Base-by-base conservation (phyloP, 2,797 vertebrate genomes). In the Pipistrellus nathusii region DNA sequence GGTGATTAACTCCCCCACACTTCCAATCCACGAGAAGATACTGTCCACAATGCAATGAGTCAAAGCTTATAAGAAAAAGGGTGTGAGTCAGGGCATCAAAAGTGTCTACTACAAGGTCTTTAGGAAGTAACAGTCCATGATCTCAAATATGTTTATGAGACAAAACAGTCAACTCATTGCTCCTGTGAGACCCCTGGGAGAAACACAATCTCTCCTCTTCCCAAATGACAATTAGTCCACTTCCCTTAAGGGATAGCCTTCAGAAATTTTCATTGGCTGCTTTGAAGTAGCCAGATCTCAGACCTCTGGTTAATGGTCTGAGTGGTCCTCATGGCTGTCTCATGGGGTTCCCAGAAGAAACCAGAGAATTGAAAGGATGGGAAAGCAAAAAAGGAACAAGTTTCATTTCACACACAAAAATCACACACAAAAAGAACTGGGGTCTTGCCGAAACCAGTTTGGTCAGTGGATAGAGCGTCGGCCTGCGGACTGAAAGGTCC, bases 231-330 rank as follows among this genome's bases (percentile, higher is more conserved):
- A 72, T 91, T 30, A 85, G 78, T 90, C 41, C 12, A 27, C 51
- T 85, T 93, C 46, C 51, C 38, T 25, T 62, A 44, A 80, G 46
- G 51, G 41, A 44, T 3, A 46, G n/a, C 17, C 0, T 87, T 93
- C 38, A 72, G 87, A 81, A 73, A 35, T 82, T 69, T 86, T 92
- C 85, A 64, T 2, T 8, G 17, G 86, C 84, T 57, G 46, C 84
- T 97, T 91, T 93, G 83, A 88, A 85, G 69, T 64, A 7, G 14
- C 46, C 72, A 35, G 35, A 88, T 85, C 88, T 90, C 69, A 75
- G 57, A 92, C 77, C 85, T 88, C 57, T 38, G 48, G 21, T 90
- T 93, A 95, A 94, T 85, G 73, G 90, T 68, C 59, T 73, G 73
- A 92, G 21, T 66, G 23, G 88, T 75, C 44, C 68, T 25, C 2